Conservation (phyloP, 2,113 vertebrate genomes). For the Notothenia coriiceps region DNA sequence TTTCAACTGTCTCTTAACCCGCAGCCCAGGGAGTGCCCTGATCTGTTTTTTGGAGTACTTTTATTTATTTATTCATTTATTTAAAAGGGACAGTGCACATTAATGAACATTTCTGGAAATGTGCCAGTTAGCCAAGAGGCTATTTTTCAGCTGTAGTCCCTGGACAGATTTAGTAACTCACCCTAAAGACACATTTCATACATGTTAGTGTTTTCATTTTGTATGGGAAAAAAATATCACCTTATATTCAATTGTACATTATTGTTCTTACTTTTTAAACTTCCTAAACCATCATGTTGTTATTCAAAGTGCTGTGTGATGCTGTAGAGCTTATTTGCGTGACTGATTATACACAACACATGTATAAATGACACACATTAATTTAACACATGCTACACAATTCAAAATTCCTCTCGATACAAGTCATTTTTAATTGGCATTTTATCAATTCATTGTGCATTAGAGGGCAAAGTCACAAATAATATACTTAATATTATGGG, state of each 20-base stretch:
- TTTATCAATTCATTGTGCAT: neutral
- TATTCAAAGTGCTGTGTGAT: no score
- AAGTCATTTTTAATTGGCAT: neutral
- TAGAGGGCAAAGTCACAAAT: neutral
- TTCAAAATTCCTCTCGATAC: neutral
- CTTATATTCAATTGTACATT: neutral
- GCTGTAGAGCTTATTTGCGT: no score
- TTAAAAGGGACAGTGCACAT: no score
- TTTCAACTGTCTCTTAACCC: neutral
- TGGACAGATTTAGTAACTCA: no score
- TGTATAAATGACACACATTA: no score
- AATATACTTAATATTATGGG: neutral
- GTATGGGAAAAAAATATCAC: neutral
- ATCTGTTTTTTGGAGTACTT: no score
- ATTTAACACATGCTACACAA: neutral
- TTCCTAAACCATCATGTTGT: neutral
- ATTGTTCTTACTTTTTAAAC: neutral
- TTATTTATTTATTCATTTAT: no score
- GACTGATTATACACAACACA: no score
- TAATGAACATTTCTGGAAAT: no score
- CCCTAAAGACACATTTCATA: neutral
- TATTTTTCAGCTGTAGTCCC: no score
- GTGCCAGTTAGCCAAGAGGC: no score
- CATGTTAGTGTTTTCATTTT: neutral
- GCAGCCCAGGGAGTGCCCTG: no score